These are phyloP conservation scores for Epistrophe eligans DNA, from an alignment of 2,888 invertebrate genomes.

Conservation along the genomic window DNA sequence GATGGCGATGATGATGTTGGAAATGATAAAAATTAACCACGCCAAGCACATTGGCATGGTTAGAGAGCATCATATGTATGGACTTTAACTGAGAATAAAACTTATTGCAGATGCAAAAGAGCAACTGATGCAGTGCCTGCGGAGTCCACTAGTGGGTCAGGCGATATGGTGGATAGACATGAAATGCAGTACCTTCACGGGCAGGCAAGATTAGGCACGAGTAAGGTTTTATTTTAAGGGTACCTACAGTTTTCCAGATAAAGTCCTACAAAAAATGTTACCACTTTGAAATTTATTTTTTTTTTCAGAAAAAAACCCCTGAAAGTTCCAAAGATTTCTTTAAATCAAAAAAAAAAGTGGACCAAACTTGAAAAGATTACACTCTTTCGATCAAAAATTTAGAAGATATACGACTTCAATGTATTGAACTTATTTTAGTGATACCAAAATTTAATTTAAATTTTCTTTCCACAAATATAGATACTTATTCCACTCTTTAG, in stretches of 20 bases:
- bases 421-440: too few species aligned
- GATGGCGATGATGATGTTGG: constrained; percentile 61
- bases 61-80: constrained; percentile 29
- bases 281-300: constrained; percentile 33
- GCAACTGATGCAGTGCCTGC: constrained; percentile 24
- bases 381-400: too few species aligned
- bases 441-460: too few species aligned
- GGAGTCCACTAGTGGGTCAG: constrained; percentile 73
- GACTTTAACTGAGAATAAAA: constrained; percentile 14
- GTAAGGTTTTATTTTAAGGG: constrained; percentile 33
- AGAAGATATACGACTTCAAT: too few species aligned
- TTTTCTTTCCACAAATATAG: too few species aligned
- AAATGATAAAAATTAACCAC: constrained; percentile 75
- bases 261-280: constrained; percentile 37
- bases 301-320: too few species aligned
- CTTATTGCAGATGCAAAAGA: constrained; percentile 64
- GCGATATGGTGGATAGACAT: constrained; percentile 57
- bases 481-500: too few species aligned
- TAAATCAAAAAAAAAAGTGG: too few species aligned
- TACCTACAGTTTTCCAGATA: constrained; percentile 40
- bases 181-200: constrained; percentile 55
- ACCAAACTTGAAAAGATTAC: too few species aligned
- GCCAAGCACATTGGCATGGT: constrained; percentile 61
- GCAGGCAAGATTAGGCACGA: constrained; percentile 56
- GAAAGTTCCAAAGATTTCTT: too few species aligned